Evolutionary conservation across 2,113 vertebrate species (phyloP).

Genomic region (Sander vitreus): DNA sequence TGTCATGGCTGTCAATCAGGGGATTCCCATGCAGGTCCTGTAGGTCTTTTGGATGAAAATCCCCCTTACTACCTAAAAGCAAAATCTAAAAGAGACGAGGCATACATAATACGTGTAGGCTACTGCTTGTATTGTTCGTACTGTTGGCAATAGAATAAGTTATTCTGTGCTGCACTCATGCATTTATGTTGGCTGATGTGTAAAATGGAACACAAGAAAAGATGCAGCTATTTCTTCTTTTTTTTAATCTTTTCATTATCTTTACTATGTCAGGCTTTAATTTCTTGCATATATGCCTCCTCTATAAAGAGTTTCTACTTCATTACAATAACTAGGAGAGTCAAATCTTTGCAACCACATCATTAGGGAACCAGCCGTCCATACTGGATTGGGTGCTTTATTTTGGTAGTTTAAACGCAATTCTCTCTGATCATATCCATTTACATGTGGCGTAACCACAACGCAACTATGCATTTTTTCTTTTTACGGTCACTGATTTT

Average conservation of each 20-base stretch:
- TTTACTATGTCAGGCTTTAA: background rate
- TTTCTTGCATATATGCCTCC: background rate
- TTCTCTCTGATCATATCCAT: background rate
- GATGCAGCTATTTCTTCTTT: background rate
- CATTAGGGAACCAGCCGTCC: background rate
- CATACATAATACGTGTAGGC: background rate
- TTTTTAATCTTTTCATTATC: background rate
- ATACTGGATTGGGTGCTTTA: background rate
- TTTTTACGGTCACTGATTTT: background rate
- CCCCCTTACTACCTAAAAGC: slow-evolving; percentile 1
- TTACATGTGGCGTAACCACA: background rate
- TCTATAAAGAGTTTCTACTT: background rate
- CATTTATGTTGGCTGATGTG: background rate
- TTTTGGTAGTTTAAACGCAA: background rate
- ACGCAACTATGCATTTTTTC: too few species aligned
- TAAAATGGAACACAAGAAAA: background rate
- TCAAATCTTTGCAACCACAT: background rate
- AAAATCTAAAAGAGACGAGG: background rate
- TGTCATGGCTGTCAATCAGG: slow-evolving; percentile 53
- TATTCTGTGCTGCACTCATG: background rate
- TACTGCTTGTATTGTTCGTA: background rate
- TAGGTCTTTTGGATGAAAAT: slow-evolving; percentile 22
- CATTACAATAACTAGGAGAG: background rate
- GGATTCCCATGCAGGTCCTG: slow-evolving; percentile 49
- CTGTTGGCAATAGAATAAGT: background rate